Evolutionary conservation across 2,113 vertebrate species (phyloP).

Genomic region (Promerops cafer): DNA sequence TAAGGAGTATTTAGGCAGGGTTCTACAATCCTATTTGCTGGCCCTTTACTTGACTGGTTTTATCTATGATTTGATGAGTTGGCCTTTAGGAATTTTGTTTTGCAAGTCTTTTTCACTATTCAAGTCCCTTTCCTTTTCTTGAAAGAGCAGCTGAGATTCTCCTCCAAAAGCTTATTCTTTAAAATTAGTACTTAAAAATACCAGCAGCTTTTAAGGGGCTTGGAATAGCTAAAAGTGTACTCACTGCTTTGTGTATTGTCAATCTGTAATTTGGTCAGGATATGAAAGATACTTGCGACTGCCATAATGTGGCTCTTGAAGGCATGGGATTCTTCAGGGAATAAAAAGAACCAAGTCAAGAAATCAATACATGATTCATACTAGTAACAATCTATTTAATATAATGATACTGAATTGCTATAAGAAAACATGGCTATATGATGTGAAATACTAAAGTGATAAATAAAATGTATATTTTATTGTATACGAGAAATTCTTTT

Average conservation of each 20-base stretch:
- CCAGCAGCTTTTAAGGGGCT: neutral
- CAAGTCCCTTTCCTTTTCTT: neutral
- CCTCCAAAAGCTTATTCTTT: neutral
- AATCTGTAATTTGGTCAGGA: neutral
- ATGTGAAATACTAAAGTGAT: neutral
- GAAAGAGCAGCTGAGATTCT: neutral
- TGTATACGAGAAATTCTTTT: neutral
- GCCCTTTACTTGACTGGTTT: neutral
- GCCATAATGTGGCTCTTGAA: neutral
- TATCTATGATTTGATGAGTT: neutral
- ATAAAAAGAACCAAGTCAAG: neutral
- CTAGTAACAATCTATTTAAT: neutral
- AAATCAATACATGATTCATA: slow-evolving; percentile 23
- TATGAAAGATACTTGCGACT: neutral
- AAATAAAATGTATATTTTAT: neutral
- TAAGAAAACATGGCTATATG: neutral
- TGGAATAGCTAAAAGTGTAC: neutral
- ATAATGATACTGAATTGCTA: neutral
- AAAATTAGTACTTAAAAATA: neutral
- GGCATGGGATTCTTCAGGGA: neutral
- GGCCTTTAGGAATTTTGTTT: neutral
- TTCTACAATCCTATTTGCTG: neutral
- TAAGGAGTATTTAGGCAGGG: neutral
- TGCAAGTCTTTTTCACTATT: neutral
- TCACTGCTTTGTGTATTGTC: neutral